Evolutionary conservation across 1,140 invertebrate genomes (phyloP).

Genomic region (Proctacanthus coquilletti): DNA sequence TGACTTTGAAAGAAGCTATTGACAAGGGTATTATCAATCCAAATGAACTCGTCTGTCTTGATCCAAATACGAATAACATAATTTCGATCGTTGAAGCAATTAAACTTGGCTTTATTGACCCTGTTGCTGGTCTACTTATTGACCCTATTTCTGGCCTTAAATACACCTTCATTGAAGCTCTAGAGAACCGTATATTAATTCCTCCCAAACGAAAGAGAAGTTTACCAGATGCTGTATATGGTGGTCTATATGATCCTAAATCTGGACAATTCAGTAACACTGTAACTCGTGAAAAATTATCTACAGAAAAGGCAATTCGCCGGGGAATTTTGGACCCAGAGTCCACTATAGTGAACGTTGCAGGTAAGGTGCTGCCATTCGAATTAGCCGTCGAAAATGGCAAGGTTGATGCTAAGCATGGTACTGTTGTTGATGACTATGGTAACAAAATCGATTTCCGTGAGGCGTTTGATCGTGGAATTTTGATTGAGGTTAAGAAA

Average conservation of each 20-base stretch:
- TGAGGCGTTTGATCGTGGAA: conserved; percentile 72
- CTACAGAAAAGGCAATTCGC: conserved; percentile 58
- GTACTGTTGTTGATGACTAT: conserved; percentile 44
- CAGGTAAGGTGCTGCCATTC: conserved; percentile 61
- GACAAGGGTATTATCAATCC: conserved; percentile 53
- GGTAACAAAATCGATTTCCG: conserved; percentile 60
- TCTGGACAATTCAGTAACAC: conserved; percentile 45
- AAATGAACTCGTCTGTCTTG: conserved; percentile 63
- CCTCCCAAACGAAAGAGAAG: conserved; percentile 67
- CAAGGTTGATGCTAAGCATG: conserved; percentile 59
- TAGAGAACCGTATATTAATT: conserved; percentile 64
- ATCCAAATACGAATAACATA: conserved; percentile 59
- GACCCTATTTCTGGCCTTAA: conserved; percentile 59
- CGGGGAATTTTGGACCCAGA: conserved; percentile 66
- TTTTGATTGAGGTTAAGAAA: conserved; percentile 61
- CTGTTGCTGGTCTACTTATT: conserved; percentile 56
- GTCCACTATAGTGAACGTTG: conserved; percentile 57
- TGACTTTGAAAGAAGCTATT: conserved; percentile 69
- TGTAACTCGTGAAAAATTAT: conserved; percentile 51
- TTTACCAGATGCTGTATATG: conserved; percentile 69
- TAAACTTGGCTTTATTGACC: conserved; percentile 61
- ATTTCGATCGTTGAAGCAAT: conserved; percentile 71
- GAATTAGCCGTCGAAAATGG: conserved; percentile 63
- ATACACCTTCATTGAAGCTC: conserved; percentile 60
- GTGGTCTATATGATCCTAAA: conserved; percentile 51